Percentiles rank a stretch among this genome's conserved stretches.
phyloP scores from a whole-genome alignment of 2,113 vertebrate genomes.

The Ciconia boyciana region DNA sequence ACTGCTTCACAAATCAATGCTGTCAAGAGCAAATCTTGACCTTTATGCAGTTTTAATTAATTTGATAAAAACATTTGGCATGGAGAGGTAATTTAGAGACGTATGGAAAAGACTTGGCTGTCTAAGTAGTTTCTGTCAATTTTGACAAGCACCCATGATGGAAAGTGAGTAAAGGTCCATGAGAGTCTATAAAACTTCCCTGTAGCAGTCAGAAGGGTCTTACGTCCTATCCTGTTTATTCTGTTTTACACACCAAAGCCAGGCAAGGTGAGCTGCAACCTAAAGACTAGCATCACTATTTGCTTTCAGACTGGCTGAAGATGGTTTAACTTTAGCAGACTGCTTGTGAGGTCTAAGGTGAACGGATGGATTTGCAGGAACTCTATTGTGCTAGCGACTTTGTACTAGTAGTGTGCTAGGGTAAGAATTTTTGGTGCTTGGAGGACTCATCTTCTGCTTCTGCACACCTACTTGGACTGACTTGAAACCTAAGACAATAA shows the following conservation, averaged over 20 bases:
- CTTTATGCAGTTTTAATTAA: conserved; percentile 36
- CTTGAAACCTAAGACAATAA: background rate
- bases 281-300: background rate
- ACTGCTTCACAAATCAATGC: conserved; percentile 9
- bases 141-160: background rate
- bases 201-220: background rate
- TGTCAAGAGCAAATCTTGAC: conserved; percentile 42
- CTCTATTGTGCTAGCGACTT: background rate
- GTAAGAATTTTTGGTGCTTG: background rate
- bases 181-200: background rate
- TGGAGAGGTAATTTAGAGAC: background rate
- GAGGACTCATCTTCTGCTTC: background rate
- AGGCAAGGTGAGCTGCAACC: background rate
- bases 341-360: background rate
- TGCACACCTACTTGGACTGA: background rate
- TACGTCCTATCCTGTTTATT: background rate
- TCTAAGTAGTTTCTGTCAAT: background rate
- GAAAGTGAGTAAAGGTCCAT: background rate
- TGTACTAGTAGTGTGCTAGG: background rate
- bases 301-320: background rate
- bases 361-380: background rate
- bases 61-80: conserved; percentile 30
- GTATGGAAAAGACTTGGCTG: background rate
- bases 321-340: background rate
- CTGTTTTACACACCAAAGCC: background rate